phyloP scores from a whole-genome alignment of 2,113 vertebrate genomes.

The Carlito syrichta region DNA sequence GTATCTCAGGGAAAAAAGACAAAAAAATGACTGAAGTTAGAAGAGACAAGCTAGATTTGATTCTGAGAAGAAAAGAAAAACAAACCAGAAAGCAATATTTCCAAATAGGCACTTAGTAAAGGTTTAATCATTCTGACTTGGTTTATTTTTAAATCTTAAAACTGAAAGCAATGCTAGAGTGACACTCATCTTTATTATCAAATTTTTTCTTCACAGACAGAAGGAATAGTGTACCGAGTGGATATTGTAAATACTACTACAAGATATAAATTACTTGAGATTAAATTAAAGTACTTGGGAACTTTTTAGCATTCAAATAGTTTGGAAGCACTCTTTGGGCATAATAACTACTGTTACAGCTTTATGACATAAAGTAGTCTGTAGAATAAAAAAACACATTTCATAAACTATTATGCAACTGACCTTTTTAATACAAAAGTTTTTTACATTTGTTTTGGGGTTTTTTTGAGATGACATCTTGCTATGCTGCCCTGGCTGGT shows the following conservation, averaged over 20 bases:
- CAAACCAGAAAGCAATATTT: background rate
- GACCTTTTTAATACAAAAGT: too few relatives aligned
- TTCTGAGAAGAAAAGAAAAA: background rate
- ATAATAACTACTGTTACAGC: background rate
- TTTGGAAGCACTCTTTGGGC: background rate
- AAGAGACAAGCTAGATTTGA: background rate
- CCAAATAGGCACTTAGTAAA: constrained; percentile 9
- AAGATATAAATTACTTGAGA: background rate
- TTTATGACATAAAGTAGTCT: background rate
- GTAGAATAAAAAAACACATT: background rate
- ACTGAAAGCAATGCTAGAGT: background rate
- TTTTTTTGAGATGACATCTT: too few relatives aligned
- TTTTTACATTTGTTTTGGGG: too few relatives aligned
- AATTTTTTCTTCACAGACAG: background rate
- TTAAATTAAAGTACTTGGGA: background rate
- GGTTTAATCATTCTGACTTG: background rate
- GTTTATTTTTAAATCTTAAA: constrained; percentile 32
- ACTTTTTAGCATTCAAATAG: background rate
- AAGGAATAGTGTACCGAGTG: background rate
- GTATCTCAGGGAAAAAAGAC: background rate
- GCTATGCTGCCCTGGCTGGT: background rate
- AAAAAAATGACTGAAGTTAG: background rate
- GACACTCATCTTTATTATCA: constrained; percentile 6
- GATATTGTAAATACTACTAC: background rate
- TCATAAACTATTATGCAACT: background rate